A percentile compares a stretch with the other conserved stretches of the same genome.
phyloP scores from a whole-genome alignment of 2,113 vertebrate genomes.

The Montifringilla adamsi region DNA sequence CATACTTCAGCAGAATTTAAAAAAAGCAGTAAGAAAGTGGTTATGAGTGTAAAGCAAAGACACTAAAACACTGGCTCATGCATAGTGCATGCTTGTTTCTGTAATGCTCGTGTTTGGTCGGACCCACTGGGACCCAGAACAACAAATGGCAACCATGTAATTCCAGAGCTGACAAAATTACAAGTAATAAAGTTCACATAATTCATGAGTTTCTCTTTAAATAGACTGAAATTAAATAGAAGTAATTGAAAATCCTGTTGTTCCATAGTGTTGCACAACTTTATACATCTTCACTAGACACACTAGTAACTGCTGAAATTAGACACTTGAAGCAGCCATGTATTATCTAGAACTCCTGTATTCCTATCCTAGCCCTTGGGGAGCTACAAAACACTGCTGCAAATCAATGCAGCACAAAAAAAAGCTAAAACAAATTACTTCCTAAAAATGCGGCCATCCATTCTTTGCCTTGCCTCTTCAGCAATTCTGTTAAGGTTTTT shows the following conservation, averaged over 20 bases:
- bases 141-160: not conserved
- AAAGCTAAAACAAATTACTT: not conserved
- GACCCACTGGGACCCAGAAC: not conserved
- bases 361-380: not conserved
- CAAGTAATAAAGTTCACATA: not conserved
- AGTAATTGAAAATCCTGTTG: not conserved
- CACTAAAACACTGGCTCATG: not conserved
- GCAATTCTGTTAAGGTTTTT: not conserved
- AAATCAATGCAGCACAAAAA: not conserved
- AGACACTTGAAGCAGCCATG: not conserved
- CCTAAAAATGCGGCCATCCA: not conserved
- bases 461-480: not conserved
- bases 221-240: not conserved
- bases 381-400: not conserved
- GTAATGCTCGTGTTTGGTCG: rapidly evolving
- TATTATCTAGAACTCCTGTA: not conserved
- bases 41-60: not conserved
- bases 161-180: not conserved
- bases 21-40: not conserved
- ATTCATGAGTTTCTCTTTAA: not conserved
- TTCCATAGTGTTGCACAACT: not conserved
- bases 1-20: not conserved
- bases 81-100: rapidly evolving
- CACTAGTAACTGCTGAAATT: not conserved
- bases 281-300: not conserved